Base-by-base conservation (phyloP, 2,113 vertebrate species). In the Phrynocephalus versicolor region DNA sequence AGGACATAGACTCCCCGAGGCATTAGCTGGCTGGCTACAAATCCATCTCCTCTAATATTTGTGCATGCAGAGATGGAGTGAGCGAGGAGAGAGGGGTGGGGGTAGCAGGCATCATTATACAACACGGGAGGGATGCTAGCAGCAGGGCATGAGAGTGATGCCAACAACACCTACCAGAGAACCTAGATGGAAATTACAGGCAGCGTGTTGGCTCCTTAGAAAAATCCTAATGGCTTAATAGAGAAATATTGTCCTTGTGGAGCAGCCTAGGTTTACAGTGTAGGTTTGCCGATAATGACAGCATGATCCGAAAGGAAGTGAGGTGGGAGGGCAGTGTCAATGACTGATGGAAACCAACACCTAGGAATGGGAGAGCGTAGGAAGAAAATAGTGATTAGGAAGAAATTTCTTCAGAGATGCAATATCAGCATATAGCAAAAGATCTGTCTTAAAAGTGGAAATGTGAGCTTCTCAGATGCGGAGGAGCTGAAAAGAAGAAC, bases 1-100 rank as follows among this genome's bases (percentile, higher is more conserved):
- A 67, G 74, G 80, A 83, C 39, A 78, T 13, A 16, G 57, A 83
- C n/a, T 78, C 57, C 58, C 74, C 18, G 55, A 83, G 39, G 76
- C 75, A 3, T n/a, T 39, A 27, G 16, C 65, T 79, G 79, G 62
- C 71, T 69, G 6, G 37, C 67, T 79, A 79, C 8, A 10, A n/a
- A 57, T 83, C 8, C 65, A 39, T 72, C 33, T 39, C 55, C 58
- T 18, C 33, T 73, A n/a, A 78, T 65, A 55, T 72, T 19, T 45
- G 39, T 64, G 37, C 30, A 73, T 73, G 14, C 51, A n/a, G n/a
- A 80, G 16, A 35, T 83, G 19, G 37, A n/a, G 10, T 7, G 15
- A 19, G 73, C 19, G 30, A 27, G 65, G 39, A 57, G 37, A 39
- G 35, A n/a, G 30, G 35, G 37, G 41, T 19, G 27, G 45, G 57